Base-by-base conservation (phyloP, 2,888 invertebrate genomes). In the Automeris io region DNA sequence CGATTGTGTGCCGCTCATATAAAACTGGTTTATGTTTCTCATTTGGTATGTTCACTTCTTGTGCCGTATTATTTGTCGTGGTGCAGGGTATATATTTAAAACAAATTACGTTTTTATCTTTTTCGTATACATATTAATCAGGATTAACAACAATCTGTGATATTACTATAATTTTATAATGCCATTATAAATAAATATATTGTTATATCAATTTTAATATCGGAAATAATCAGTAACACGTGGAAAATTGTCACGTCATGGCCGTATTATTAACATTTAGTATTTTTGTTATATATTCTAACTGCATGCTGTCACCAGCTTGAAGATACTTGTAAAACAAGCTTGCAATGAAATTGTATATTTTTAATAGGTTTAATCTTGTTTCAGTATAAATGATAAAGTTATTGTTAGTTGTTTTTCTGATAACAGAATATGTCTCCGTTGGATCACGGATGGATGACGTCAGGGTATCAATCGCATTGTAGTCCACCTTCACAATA, bases 391-490 rank as follows among this genome's bases (percentile, higher is more conserved):
- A 16, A 18, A 7, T 32, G 9, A 8, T 22, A 6, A 16, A 24
- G 12, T 37, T 5, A 18, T 32, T 23, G 23, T 32, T 54, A 57
- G 54, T 51, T 52, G 56, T 63, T 45, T 61, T 49, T 36, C 54
- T 71, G 59, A 40, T 82, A 78, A 11, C 85, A 86, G 86, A 85
- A 78, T 26, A 78, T 85, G 76, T 81, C 85, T 5, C 78, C 85
- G 8, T 57, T 91, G 76, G 92, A 92, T 61, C 91, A 91, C 69
- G 89, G 82, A 59, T 89, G 90, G 87, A 89, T 90, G 68, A 86
- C 88, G 64, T 88, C 89, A 35, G 79, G 79, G 39, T 88, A 87
- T 66, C 87, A 87, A 61, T 75, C 86, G 19, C 82, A 82, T 67
- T 89, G 81, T 83, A 89, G 85, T 76, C 82, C 87, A 65, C 80